Conservation (phyloP, 2,888 invertebrate species). For the Mythimna ferrago region DNA sequence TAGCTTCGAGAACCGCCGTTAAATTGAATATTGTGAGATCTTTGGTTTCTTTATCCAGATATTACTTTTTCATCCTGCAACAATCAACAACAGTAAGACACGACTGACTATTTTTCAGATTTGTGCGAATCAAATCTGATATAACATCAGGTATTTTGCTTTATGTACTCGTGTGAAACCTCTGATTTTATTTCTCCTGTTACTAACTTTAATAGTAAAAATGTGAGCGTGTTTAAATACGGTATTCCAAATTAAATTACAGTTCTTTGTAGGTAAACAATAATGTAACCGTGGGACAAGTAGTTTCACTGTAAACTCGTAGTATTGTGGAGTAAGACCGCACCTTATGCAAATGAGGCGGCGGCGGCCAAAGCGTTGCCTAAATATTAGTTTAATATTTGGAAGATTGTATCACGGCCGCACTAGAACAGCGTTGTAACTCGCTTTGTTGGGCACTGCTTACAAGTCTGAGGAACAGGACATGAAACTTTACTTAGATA, state of each 20-base stretch:
- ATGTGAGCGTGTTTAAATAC: conserved; percentile 6
- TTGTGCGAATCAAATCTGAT: not conserved
- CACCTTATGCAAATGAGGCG: conserved; percentile 90
- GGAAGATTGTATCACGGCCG: conserved; percentile 85
- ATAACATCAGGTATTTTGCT: not conserved
- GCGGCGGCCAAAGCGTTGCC: conserved; percentile 89
- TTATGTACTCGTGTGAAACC: not conserved
- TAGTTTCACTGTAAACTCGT: conserved; percentile 43
- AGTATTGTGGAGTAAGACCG: conserved; percentile 72
- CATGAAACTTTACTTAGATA: not conserved
- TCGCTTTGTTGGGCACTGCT: conserved; percentile 50
- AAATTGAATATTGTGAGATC: conserved; percentile 16
- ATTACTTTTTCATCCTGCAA: conserved; percentile 11
- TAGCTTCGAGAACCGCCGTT: conserved; percentile 12
- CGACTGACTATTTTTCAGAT: not conserved
- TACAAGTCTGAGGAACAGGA: not conserved
- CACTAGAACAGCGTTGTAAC: conserved; percentile 75
- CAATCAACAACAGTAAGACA: no score
- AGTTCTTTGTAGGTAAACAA: conserved; percentile 4
- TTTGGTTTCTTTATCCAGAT: conserved; percentile 29
- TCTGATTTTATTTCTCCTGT: not conserved
- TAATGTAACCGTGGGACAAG: conserved; percentile 40
- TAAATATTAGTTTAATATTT: conserved; percentile 91
- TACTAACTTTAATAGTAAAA: not conserved
- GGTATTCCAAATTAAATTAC: not conserved